Evolutionary conservation across 2,113 vertebrate species (phyloP), one percentile per base, ranked within the genome.

Genomic region (Promerops cafer): DNA sequence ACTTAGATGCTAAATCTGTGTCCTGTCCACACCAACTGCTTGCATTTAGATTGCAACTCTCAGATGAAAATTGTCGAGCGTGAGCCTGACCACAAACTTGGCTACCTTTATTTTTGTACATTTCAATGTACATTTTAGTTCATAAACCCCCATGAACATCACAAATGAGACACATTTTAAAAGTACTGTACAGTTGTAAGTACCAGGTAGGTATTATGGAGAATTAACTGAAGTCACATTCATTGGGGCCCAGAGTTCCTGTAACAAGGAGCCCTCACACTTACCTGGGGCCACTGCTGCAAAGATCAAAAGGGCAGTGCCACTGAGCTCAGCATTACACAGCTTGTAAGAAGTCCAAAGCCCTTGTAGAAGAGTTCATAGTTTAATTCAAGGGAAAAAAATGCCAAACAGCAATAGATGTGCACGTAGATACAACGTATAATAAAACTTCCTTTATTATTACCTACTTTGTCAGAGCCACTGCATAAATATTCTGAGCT

Each of bases 41-140:
- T 42, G 35, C 27, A 33, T 63, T 83, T 78, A 42, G 26, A 39
- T 74, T 77, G 68, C 54, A 87, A 4, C 47, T 63, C 45, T 89
- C 42, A 65, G 9, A 42, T 49, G 71, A 83, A 82, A 61, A 86
- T 45, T 27, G 2, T 15, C 50, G 30, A 66, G n/a, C 0, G 0
- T 42, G 20, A n/a, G 54, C 52, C 56, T 83, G 86, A 49, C 65
- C 31, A 66, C 22, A 68, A n/a, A 65, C 21, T 42, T 65, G 45
- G 16, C 26, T 83, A 61, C 45, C 26, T 60, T 74, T 40, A 23
- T 50, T 65, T 74, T 81, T 63, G 30, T 63, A 26, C 5, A 40
- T 54, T 79, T 79, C 13, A 14, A 24, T 54, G 40, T 50, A 33
- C 20, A 30, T 64, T 81, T 82, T 20, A 52, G 16, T 47, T 75